phyloP scores from a whole-genome alignment of 2,888 invertebrate species.

The Ypsolopha scabrella region DNA sequence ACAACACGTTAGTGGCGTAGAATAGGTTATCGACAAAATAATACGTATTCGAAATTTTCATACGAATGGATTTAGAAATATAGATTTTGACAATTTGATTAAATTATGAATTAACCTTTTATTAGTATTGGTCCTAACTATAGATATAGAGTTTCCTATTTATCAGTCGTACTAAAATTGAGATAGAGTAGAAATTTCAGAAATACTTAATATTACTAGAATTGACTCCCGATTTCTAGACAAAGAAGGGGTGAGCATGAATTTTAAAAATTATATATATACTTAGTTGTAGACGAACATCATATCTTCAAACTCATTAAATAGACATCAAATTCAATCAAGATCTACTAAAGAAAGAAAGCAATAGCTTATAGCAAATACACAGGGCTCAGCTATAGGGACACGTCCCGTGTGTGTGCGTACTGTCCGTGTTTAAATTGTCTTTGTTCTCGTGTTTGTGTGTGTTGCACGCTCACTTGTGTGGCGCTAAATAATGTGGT shows the following conservation, averaged over 20 bases:
- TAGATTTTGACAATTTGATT: constrained; percentile 26
- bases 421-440: constrained; percentile 70
- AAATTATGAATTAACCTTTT: background rate
- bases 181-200: background rate
- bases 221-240: constrained; percentile 45
- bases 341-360: background rate
- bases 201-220: constrained; percentile 7
- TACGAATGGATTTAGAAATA: constrained; percentile 9
- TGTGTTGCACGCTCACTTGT: constrained; percentile 72
- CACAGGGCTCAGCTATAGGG: constrained; percentile 50
- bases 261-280: constrained; percentile 20
- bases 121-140: background rate
- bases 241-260: constrained; percentile 55
- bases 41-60: constrained; percentile 6
- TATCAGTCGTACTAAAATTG: background rate
- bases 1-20: constrained; percentile 53
- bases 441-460: constrained; percentile 71
- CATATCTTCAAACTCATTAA: constrained; percentile 13
- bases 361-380: constrained; percentile 62
- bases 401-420: constrained; percentile 56
- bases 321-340: constrained; percentile 18
- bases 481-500: constrained; percentile 64
- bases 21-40: constrained; percentile 18
- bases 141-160: background rate
- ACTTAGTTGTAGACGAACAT: constrained; percentile 20